Conservation (phyloP, 2,888 invertebrate species). For the Aphrophora alni region DNA sequence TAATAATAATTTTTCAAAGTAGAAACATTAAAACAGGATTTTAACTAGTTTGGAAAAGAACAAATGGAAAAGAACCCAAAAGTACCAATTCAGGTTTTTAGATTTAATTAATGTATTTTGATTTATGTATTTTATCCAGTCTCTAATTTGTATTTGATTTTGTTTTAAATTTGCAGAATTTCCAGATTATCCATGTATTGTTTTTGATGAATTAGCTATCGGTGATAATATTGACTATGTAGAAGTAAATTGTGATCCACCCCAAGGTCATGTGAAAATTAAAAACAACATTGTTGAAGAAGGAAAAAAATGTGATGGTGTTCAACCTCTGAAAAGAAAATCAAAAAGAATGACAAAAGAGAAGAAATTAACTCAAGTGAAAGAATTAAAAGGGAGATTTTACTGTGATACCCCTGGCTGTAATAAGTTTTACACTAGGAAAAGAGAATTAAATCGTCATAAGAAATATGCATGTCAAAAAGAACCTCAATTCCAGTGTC, state of each 20-base stretch:
- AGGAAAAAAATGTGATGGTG: no score
- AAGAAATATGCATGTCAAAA: conserved; percentile 27
- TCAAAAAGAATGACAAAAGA: neutral
- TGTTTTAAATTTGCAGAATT: neutral
- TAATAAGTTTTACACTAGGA: conserved; percentile 42
- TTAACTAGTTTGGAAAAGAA: no score
- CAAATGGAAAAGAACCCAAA: no score
- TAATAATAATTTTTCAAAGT: no score
- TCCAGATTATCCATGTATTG: neutral
- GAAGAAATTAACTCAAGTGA: neutral
- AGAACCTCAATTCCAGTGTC: conserved; percentile 29
- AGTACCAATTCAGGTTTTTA: no score
- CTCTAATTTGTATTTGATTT: neutral
- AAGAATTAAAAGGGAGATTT: conserved; percentile 55
- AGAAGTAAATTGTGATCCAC: neutral
- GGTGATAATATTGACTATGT: neutral
- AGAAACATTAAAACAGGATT: no score
- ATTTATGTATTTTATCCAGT: no score
- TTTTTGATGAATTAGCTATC: neutral
- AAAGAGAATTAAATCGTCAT: conserved; percentile 40
- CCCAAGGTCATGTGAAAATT: neutral
- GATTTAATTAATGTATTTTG: no score
- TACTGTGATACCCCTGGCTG: conserved; percentile 63
- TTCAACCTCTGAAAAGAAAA: no score
- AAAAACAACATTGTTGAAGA: no score